Evolutionary conservation across 2,888 invertebrate species (phyloP).

Genomic region (Saturnia japonica): DNA sequence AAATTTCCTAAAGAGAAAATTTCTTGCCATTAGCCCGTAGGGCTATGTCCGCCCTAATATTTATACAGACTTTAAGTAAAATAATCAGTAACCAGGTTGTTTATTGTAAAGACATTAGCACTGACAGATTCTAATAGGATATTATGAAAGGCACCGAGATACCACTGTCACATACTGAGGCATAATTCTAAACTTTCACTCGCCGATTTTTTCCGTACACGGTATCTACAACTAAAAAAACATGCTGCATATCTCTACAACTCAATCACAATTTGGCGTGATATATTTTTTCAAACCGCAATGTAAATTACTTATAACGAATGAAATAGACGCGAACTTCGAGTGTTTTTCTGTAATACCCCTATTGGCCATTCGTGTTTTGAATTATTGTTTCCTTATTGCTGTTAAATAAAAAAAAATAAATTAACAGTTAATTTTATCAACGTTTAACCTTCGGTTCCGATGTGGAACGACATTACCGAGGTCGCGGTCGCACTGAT

Average conservation of each 20-base stretch:
- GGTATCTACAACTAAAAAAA: too few relatives aligned
- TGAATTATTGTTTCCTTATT: constrained; percentile 23
- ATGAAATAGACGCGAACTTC: background rate
- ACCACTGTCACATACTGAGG: too few relatives aligned
- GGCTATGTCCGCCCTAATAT: background rate
- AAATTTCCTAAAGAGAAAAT: background rate
- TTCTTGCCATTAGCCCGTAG: background rate
- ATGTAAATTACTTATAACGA: background rate
- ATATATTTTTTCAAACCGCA: background rate
- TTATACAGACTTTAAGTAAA: background rate
- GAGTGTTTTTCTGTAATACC: background rate
- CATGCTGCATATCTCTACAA: background rate
- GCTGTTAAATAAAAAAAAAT: constrained; percentile 18
- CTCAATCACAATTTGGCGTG: background rate
- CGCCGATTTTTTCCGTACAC: too few relatives aligned
- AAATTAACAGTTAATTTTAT: constrained; percentile 19
- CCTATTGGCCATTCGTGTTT: constrained; percentile 10
- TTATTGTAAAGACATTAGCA: too few relatives aligned
- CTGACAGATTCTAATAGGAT: too few relatives aligned
- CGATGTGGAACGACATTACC: constrained; percentile 34
- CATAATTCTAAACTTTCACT: too few relatives aligned
- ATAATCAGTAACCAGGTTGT: background rate
- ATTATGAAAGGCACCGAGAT: too few relatives aligned
- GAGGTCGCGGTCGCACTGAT: constrained; percentile 30
- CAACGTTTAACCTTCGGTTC: constrained; percentile 39